These are phyloP conservation scores for Zophobas atratus DNA, from an alignment of 1,140 invertebrate species.

Conservation along the genomic window DNA sequence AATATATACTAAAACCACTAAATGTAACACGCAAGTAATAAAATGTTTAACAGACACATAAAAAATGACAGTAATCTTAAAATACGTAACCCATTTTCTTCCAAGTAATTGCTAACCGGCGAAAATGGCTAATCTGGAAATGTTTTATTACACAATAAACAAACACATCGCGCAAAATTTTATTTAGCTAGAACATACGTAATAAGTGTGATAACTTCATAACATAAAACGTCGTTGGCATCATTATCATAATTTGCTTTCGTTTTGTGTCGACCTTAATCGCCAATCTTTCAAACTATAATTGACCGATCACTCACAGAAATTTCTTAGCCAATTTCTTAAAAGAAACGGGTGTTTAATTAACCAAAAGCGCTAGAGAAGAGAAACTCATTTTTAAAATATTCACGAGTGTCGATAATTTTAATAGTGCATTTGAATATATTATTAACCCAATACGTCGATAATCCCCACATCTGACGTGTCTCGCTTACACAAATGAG, in stretches of 20 bases:
- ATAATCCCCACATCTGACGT: constrained; percentile 9
- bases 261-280: background rate
- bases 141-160: no score
- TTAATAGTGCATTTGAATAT: background rate
- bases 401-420: background rate
- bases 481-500: background rate
- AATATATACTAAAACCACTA: no score
- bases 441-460: constrained; percentile 5
- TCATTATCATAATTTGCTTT: background rate
- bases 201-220: background rate
- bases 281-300: background rate
- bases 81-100: no score
- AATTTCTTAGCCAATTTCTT: background rate
- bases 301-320: background rate
- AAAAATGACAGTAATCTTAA: no score
- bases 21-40: no score
- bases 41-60: no score
- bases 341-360: background rate
- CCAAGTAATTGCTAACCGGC: no score
- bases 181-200: background rate
- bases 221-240: no score
- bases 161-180: no score
- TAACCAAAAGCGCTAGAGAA: background rate
- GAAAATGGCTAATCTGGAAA: no score
- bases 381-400: background rate